Evolutionary conservation across 2,797 vertebrate species (phyloP).

Genomic region (Adelosebastes latens): DNA sequence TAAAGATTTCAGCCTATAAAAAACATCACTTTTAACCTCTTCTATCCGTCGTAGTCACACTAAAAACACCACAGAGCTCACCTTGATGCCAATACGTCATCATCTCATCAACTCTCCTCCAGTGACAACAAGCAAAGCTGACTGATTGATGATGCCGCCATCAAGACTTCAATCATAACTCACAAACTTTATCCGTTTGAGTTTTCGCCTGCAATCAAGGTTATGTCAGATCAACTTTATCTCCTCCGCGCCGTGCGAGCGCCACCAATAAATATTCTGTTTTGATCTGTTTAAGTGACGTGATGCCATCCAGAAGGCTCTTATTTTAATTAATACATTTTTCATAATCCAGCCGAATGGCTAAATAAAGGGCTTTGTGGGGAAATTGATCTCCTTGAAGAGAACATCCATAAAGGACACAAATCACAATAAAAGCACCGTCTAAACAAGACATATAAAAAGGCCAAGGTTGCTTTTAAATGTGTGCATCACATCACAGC

Average conservation of each 20-base stretch:
- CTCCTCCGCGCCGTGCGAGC: constrained; percentile 15
- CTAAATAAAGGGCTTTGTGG: constrained; percentile 76
- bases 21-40: background rate
- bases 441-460: constrained; percentile 55
- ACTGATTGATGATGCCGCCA: constrained; percentile 37
- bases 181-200: constrained; percentile 35
- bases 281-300: constrained; percentile 74
- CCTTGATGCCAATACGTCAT: background rate
- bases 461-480: constrained; percentile 58
- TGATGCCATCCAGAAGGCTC: constrained; percentile 67
- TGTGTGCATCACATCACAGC: background rate
- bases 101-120: constrained; percentile 4
- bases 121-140: background rate
- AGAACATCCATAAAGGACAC: constrained; percentile 73
- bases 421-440: constrained; percentile 83
- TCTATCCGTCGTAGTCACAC: background rate
- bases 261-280: constrained; percentile 76
- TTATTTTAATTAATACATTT: constrained; percentile 84
- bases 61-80: background rate
- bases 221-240: constrained; percentile 57
- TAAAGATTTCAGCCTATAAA: background rate
- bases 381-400: constrained; percentile 74
- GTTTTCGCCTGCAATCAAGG: constrained; percentile 52
- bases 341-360: constrained; percentile 75
- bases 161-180: constrained; percentile 59